Percentiles rank a stretch among this genome's conserved stretches.
Conservation (phyloP, 2,888 invertebrate species). For the Hesperia comma region DNA sequence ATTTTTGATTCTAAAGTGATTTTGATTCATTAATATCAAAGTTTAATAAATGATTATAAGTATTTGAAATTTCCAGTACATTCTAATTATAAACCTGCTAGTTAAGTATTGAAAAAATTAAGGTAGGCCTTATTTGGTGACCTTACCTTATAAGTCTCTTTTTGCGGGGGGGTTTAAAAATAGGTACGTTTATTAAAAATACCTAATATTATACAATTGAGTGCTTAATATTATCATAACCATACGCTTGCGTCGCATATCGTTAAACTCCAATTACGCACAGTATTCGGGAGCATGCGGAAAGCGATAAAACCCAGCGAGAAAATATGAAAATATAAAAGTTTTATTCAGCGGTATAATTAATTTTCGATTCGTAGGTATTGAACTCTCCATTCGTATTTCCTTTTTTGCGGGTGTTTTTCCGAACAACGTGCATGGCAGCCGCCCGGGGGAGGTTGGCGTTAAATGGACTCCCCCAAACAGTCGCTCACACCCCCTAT, state of each 20-base stretch:
- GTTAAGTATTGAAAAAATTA: no score
- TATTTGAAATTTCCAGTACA: no score
- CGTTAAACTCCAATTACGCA: slow-evolving; percentile 25
- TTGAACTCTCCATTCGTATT: slow-evolving; percentile 64
- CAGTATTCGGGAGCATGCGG: slow-evolving; percentile 29
- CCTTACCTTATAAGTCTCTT: no score
- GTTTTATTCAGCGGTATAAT: slow-evolving; percentile 65
- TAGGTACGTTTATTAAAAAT: slow-evolving; percentile 55
- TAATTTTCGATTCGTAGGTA: slow-evolving; percentile 78
- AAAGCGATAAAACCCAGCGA: slow-evolving; percentile 26
- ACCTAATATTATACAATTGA: slow-evolving; percentile 47
- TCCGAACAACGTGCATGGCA: slow-evolving; percentile 68
- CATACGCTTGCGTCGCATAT: slow-evolving; percentile 13
- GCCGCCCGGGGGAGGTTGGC: slow-evolving; percentile 48
- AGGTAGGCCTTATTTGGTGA: no score
- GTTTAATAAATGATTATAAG: no score
- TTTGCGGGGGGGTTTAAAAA: no score
- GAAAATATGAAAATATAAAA: slow-evolving; percentile 35
- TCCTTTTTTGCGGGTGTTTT: slow-evolving; percentile 63
- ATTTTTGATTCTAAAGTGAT: no score
- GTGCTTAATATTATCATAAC: neutral
- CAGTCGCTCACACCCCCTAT: slow-evolving; percentile 50
- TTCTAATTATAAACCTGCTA: no score
- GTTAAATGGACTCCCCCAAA: slow-evolving; percentile 65
- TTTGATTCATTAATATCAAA: no score